A percentile compares a stretch with the other conserved stretches of the same genome.
Conservation (phyloP, 2,888 invertebrate genomes). For the Ormyrus pomaceus region DNA sequence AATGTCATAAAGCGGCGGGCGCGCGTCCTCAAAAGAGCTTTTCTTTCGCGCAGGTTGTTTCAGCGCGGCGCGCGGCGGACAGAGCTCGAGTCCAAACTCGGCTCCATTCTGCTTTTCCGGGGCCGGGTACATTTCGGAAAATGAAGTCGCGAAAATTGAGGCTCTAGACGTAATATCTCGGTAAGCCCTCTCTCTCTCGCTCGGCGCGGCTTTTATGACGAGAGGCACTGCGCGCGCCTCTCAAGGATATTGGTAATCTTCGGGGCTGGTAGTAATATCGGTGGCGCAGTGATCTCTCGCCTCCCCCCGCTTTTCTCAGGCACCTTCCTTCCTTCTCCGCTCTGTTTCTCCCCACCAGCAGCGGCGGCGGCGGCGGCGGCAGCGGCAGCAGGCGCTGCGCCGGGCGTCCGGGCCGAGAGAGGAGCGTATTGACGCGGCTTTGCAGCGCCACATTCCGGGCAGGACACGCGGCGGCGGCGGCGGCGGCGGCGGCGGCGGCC, state of each 20-base stretch:
- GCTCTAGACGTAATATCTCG: constrained; percentile 71
- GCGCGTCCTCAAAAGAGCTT: constrained; percentile 16
- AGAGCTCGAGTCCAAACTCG: too few species aligned
- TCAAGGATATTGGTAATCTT: constrained; percentile 76
- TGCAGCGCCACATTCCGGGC: constrained; percentile 67
- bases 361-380: constrained; percentile 39
- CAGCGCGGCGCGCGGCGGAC: background rate
- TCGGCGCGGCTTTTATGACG: constrained; percentile 72
- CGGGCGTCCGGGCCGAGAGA: constrained; percentile 60
- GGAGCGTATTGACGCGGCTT: constrained; percentile 71
- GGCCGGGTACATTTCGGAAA: constrained; percentile 63
- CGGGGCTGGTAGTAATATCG: constrained; percentile 73
- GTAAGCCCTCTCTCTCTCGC: constrained; percentile 66
- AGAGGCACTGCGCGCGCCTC: constrained; percentile 66
- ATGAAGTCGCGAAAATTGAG: constrained; percentile 72
- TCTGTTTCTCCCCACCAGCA: constrained; percentile 39
- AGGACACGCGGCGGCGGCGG: constrained; percentile 58
- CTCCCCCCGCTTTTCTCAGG: constrained; percentile 57
- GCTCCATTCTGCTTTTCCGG: background rate
- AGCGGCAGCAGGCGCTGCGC: constrained; percentile 47
- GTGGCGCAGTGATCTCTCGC: constrained; percentile 74
- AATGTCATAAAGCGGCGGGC: constrained; percentile 43
- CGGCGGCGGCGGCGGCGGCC: constrained; percentile 51
- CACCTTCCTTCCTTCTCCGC: constrained; percentile 53
- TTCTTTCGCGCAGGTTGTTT: constrained; percentile 25